Evolutionary conservation across 2,797 vertebrate species (phyloP).

Genomic region (Chaenodraco wilsoni): DNA sequence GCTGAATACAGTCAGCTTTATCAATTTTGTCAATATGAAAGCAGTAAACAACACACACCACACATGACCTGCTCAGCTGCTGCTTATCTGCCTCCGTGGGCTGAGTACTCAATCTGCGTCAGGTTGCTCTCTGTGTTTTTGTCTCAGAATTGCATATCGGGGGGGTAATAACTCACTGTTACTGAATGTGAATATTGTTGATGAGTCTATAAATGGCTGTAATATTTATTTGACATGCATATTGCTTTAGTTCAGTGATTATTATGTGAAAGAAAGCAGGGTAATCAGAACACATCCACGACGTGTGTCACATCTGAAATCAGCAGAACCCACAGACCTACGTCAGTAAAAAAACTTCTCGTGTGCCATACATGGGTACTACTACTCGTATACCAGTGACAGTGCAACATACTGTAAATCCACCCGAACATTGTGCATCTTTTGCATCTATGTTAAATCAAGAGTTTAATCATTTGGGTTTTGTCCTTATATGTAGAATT

Average conservation of each 20-base stretch:
- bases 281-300: slow-evolving; percentile 33
- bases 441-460: slow-evolving; percentile 43
- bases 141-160: slow-evolving; percentile 39
- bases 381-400: slow-evolving; percentile 35
- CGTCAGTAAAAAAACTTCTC: slow-evolving; percentile 44
- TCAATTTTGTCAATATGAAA: slow-evolving; percentile 20
- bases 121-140: slow-evolving; percentile 55
- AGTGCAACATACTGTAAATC: slow-evolving; percentile 36
- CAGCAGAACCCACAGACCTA: slow-evolving; percentile 62
- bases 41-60: slow-evolving; percentile 22
- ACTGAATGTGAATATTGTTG: slow-evolving; percentile 75
- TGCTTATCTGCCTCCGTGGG: slow-evolving; percentile 37
- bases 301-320: slow-evolving; percentile 50
- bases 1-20: slow-evolving; percentile 28
- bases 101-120: slow-evolving; percentile 62
- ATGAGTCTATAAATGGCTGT: slow-evolving; percentile 63
- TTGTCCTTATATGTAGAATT: slow-evolving; percentile 79
- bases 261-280: slow-evolving; percentile 54
- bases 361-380: slow-evolving; percentile 65
- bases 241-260: slow-evolving; percentile 46
- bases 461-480: slow-evolving; percentile 73
- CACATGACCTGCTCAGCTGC: slow-evolving; percentile 26
- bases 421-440: slow-evolving; percentile 35
- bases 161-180: slow-evolving; percentile 47
- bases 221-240: slow-evolving; percentile 56